Evolutionary conservation across 2,888 invertebrate species (phyloP), one percentile per base, ranked within the genome.

Genomic region (Saturnia japonica): DNA sequence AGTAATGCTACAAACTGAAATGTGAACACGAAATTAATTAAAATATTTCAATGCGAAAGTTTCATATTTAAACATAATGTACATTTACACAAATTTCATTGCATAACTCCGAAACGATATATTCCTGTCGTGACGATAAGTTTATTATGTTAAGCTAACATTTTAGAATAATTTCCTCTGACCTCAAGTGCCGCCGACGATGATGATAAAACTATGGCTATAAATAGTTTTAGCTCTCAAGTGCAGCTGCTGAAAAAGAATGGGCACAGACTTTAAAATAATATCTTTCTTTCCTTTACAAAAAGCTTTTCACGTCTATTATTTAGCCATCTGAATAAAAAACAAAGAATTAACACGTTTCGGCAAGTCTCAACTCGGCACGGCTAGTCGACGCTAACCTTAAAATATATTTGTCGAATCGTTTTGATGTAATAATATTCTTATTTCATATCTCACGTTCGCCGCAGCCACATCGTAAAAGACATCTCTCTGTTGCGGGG

Each of bases 401-500:
- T 22, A 22, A 60, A 54, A 67, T 68, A 62, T 51, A 64, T 71
- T 71, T 25, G 40, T 51, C 7, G 64, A 68, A 68, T 68, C 68
- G 62, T 47, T 71, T 68, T 51, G 47, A 68, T 68, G 40, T 72
- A 71, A 68, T 72, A 71, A 68, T 70, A 73, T 69, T 72, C 51
- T 47, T 72, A 74, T 73, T 72, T 73, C 70, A 70, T 74, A 75
- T 73, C 71, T 74, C 64, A 72, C 67, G 71, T 68, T 71, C 60
- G 47, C 71, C 68, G 67, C 68, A 68, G 71, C 34, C 28, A 54
- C 42, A 42, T 68, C 71, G 42, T 71, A 71, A 68, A 71, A 68
- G 68, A 72, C 74, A 74, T 75, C 68, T 71, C 40, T 60, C 60
- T 40, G 51, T 66, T 70, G 42, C 66, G 51, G 66, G 34, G 70